Evolutionary conservation across 2,888 invertebrate genomes (phyloP), one percentile per base, ranked within the genome.

Genomic region (Microctonus aethiopoides): DNA sequence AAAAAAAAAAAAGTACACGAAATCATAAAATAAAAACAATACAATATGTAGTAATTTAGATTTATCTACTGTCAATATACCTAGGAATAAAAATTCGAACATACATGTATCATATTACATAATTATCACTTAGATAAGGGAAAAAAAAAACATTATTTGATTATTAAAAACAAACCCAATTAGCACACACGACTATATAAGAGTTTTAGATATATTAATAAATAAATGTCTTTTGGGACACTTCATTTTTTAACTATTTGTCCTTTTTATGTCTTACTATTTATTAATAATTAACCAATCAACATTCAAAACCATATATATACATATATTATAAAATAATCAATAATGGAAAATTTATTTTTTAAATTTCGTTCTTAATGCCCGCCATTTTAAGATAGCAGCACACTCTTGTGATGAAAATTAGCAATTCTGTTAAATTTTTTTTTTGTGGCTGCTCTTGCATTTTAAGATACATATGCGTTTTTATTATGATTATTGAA

Each of bases 151-250:
- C 75, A 65, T 67, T 77, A 78, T 75, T 74, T 75, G 78, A 78
- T 79, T 81, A 61, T 71, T 65, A 74, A 72, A 71, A 74, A 73
- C 71, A 72, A 79, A 81, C 77, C 74, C 75, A 77, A 79, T 75
- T 83, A 83, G 83, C 81, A 76, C 82, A 83, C 83, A 82, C 78
- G 80, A 82, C 82, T 83, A 83, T 84, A 81, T 81, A 82, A 81
- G 80, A 82, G 77, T 75, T 76, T 80, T 80, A 80, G 78, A 77
- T 81, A 80, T 62, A 62, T 46, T 26, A 46, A 68, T 64, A 78
- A 83, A 84, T 84, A 84, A 84, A 83, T 84, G 83, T 78, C 83
- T 81, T 65, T 70, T 73, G 77, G 78, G 82, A 77, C 83, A 80
- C 81, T 82, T 81, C 83, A 83, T 83, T 83, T 83, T 68, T 83